Percentiles rank a stretch among this genome's conserved stretches.
These are phyloP conservation scores for Choristoneura fumiferana DNA, from an alignment of 1,140 invertebrate genomes.

Conservation along the genomic window DNA sequence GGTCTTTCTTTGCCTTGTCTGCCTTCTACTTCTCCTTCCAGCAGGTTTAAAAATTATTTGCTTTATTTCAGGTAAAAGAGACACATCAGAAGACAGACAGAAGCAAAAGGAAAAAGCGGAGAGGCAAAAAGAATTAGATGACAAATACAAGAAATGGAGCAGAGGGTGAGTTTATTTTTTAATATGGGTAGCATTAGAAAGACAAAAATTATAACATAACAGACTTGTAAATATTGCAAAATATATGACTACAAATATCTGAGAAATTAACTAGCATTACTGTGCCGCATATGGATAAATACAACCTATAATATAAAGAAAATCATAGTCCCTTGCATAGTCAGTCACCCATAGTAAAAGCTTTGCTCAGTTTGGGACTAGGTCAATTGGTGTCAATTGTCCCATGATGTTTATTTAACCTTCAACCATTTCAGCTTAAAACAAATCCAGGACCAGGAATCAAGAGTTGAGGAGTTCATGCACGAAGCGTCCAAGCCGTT, in stretches of 20 bases:
- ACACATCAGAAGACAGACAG: constrained; percentile 81
- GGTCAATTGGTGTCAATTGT: constrained; percentile 4
- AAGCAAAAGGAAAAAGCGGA: constrained; percentile 82
- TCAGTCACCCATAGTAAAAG: too few species aligned
- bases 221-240: too few species aligned
- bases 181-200: constrained; percentile 1
- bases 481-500: constrained; percentile 95
- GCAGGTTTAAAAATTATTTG: constrained; percentile 6
- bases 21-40: too few species aligned
- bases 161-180: constrained; percentile 84
- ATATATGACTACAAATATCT: too few species aligned
- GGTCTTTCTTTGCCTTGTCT: too few species aligned
- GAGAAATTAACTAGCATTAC: too few species aligned
- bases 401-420: background rate
- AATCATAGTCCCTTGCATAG: too few species aligned
- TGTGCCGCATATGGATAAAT: too few species aligned
- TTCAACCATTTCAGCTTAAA: constrained; percentile 80
- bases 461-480: constrained; percentile 83
- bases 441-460: constrained; percentile 87
- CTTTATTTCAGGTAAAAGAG: constrained; percentile 62
- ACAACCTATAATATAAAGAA: too few species aligned
- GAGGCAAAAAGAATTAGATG: constrained; percentile 83
- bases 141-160: constrained; percentile 92
- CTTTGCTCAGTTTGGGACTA: too few species aligned
- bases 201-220: too few species aligned